Conservation (phyloP, 2,113 vertebrate species). For the Agelaius tricolor region DNA sequence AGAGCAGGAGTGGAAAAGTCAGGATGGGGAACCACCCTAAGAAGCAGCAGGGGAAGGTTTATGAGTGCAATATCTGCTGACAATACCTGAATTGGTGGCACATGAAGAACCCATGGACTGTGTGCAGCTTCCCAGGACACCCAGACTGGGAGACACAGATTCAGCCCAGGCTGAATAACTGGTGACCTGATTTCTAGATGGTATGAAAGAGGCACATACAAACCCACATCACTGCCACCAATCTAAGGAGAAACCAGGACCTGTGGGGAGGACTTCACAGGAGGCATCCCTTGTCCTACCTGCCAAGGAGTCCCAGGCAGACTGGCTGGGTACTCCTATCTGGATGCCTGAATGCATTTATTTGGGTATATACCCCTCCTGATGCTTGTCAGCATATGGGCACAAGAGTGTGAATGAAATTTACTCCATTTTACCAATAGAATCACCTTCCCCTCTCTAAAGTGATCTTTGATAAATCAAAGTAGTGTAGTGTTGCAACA, state of each 20-base stretch:
- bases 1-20: neutral
- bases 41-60: neutral
- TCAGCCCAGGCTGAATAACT: neutral
- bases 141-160: neutral
- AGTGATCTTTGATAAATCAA: neutral
- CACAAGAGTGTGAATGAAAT: neutral
- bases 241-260: neutral
- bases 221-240: neutral
- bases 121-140: neutral
- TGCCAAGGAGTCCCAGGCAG: neutral
- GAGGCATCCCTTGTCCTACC: neutral
- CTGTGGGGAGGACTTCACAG: neutral
- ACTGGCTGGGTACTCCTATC: neutral
- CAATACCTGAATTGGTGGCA: neutral
- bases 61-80: neutral
- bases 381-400: neutral
- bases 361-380: neutral
- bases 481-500: neutral
- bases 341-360: neutral
- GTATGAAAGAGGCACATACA: neutral
- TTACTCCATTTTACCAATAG: neutral
- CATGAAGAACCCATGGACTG: neutral
- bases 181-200: neutral
- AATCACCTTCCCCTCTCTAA: neutral
- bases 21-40: neutral